A percentile compares a stretch with the other conserved stretches of the same genome.
phyloP scores from a whole-genome alignment of 2,888 invertebrate species.

The Dryomyza anilis region DNA sequence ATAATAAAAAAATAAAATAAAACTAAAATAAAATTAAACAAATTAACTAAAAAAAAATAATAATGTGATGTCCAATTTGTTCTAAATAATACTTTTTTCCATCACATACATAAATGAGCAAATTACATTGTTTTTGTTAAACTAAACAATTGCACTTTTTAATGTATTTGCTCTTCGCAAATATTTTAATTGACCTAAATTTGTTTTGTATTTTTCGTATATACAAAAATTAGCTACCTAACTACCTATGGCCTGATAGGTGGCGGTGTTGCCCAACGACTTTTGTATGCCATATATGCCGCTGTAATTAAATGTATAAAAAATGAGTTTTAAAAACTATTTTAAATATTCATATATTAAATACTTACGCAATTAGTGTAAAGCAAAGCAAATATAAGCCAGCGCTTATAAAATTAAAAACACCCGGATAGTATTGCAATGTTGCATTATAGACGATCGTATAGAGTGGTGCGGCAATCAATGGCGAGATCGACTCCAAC shows the following conservation, averaged over 20 bases:
- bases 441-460: constrained; percentile 67
- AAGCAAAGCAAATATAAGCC: constrained; percentile 61
- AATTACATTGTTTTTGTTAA: neutral
- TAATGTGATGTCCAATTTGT: too few species aligned
- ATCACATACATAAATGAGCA: too few species aligned
- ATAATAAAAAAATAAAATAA: too few species aligned
- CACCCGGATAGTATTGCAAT: constrained; percentile 64
- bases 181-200: neutral
- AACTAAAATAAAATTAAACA: too few species aligned
- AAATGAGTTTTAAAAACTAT: neutral
- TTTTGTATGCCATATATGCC: constrained; percentile 56
- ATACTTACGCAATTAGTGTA: constrained; percentile 64
- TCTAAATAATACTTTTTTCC: too few species aligned
- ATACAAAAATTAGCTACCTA: constrained; percentile 34
- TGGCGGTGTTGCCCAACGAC: constrained; percentile 44
- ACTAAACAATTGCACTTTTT: neutral
- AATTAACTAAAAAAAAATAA: too few species aligned
- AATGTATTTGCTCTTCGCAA: too few species aligned
- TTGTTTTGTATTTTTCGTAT: neutral
- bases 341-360: neutral
- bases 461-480: constrained; percentile 69
- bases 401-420: constrained; percentile 67
- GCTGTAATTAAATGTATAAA: constrained; percentile 43
- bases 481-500: constrained; percentile 69
- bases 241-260: constrained; percentile 54